Evolutionary conservation across 1,140 invertebrate genomes (phyloP), one percentile per base, ranked within the genome.

Genomic region (Protaetia brevitarsis): DNA sequence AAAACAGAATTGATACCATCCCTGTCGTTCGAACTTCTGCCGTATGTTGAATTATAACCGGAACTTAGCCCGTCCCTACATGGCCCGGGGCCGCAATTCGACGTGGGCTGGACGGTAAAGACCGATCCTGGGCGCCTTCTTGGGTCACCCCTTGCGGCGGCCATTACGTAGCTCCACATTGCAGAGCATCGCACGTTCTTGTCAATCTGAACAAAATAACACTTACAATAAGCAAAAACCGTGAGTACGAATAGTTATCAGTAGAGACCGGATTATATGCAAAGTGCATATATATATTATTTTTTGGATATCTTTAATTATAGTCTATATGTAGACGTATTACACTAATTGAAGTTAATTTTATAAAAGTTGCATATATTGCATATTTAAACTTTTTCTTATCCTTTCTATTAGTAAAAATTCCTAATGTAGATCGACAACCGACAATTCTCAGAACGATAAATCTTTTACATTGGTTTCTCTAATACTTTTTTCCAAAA

Each of bases 121-220:
- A 77, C 73, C 26, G 77, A 74, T 31, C 74, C 74, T 62, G 74
- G 69, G 41, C 72, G 74, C 31, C 71, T 66, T 66, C 71, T 75
- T 28, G 71, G 78, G 78, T 83, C 81, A 81, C 81, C 81, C 74
- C 81, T 79, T 69, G 81, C 81, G 63, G 82, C 81, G 69, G 82
- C 82, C 81, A 83, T 83, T 77, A 83, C 82, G 72, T 83, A 83
- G 66, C 81, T 83, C 82, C 82, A 83, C 82, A 83, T 83, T 69
- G 75, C 72, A 66, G 71, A 62, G 69, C 74, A 75, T 75, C 59
- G 71, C 74, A 73, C 66, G 70, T 68, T 63, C 28, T 60, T 67
- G 57, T 37, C 63, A 66, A 62, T 31, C 70, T 72, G 63, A 31
- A 71, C 69, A 59, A 26, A 66, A 63, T 59, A 51, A n/a, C n/a